Conservation (phyloP, 2,888 invertebrate genomes). For the Eristalis tenax region DNA sequence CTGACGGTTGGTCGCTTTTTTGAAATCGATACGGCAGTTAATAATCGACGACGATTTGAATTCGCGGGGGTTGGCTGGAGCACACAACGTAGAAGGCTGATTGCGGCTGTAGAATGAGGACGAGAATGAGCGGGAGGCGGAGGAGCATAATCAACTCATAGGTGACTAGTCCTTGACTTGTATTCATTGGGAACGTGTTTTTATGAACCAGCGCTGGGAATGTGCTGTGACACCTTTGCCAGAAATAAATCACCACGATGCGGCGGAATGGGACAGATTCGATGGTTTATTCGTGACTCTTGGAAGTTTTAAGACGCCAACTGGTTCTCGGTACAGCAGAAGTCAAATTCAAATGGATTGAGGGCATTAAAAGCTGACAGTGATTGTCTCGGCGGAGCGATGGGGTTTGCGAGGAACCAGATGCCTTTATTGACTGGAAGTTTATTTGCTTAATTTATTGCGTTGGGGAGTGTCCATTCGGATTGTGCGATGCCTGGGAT, state of each 20-base stretch:
- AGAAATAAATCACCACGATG: not conserved
- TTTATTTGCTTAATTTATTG: not conserved
- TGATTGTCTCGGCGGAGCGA: not conserved
- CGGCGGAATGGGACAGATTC: not conserved
- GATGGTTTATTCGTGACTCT: not conserved
- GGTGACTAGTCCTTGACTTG: not conserved
- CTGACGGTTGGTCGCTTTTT: not conserved
- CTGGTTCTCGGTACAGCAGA: not conserved
- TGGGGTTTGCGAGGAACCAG: not conserved
- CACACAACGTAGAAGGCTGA: not conserved
- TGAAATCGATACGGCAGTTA: constrained; percentile 12
- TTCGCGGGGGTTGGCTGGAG: not conserved
- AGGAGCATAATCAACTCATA: not conserved
- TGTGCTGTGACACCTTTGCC: not conserved
- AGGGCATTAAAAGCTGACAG: not conserved
- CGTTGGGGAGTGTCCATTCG: not conserved
- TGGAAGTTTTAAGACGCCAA: not conserved
- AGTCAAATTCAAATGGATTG: not conserved
- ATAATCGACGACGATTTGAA: not conserved
- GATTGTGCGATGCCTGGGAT: too few species aligned
- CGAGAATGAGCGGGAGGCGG: too few species aligned
- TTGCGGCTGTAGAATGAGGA: too few species aligned
- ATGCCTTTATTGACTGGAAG: not conserved
- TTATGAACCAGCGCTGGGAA: not conserved
- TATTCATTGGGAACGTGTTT: not conserved